A percentile compares a stretch with the other conserved stretches of the same genome.
Evolutionary conservation across 2,888 invertebrate species (phyloP).

Genomic region (Gerris lacustris): DNA sequence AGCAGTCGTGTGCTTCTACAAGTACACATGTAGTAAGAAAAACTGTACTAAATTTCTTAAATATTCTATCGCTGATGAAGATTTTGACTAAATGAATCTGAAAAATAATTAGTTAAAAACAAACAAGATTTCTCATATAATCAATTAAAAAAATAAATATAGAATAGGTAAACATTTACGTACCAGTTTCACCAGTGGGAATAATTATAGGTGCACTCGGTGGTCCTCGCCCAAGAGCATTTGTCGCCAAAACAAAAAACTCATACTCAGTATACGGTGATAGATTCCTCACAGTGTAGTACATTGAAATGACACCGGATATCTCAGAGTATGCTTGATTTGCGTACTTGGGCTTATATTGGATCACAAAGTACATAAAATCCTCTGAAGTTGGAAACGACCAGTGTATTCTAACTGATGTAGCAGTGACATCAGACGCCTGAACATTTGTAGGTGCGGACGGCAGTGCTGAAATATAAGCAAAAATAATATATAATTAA

Average conservation of each 20-base stretch:
- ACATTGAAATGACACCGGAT: slow-evolving; percentile 83
- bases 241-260: slow-evolving; percentile 89
- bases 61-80: too few relatives aligned
- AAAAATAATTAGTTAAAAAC: too few relatives aligned
- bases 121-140: too few relatives aligned
- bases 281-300: slow-evolving; percentile 77
- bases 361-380: slow-evolving; percentile 90
- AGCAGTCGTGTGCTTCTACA: too few relatives aligned
- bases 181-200: slow-evolving; percentile 95
- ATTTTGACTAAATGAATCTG: too few relatives aligned
- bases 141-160: slow-evolving; percentile 25
- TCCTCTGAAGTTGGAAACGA: slow-evolving; percentile 78
- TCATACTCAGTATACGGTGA: slow-evolving; percentile 94
- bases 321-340: slow-evolving; percentile 86
- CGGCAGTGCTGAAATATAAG: slow-evolving; percentile 60
- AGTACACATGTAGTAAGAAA: too few relatives aligned
- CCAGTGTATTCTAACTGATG: slow-evolving; percentile 87
- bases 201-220: slow-evolving; percentile 78
- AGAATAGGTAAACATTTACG: slow-evolving; percentile 14
- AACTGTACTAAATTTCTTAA: too few relatives aligned
- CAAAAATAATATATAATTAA: slow-evolving; percentile 11
- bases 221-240: slow-evolving; percentile 83
- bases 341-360: slow-evolving; percentile 89
- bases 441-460: slow-evolving; percentile 79
- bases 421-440: slow-evolving; percentile 86